These are phyloP conservation scores for Cricetomys ansorgei DNA, from an alignment of 2,113 vertebrate genomes.

Conservation along the genomic window DNA sequence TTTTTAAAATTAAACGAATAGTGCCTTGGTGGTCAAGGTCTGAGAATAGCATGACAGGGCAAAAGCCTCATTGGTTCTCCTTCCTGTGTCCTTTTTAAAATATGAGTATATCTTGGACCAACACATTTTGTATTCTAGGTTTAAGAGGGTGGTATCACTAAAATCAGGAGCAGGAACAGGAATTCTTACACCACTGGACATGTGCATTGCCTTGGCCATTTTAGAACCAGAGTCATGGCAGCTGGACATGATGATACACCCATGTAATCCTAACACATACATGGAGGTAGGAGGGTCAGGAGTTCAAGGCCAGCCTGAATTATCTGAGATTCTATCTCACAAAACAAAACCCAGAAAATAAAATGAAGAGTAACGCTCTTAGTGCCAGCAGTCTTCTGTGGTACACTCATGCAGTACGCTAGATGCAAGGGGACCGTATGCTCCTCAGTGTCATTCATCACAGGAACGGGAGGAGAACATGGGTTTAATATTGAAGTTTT, in stretches of 20 bases:
- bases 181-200: background rate
- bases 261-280: background rate
- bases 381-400: background rate
- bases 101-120: background rate
- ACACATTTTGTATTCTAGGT: background rate
- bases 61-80: background rate
- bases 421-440: background rate
- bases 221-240: background rate
- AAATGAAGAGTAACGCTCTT: background rate
- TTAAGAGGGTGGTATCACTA: background rate
- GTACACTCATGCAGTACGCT: background rate
- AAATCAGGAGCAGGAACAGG: background rate
- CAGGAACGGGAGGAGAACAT: slow-evolving; percentile 37
- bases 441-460: background rate
- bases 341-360: background rate
- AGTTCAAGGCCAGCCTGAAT: background rate
- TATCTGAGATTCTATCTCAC: background rate
- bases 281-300: background rate
- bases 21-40: background rate
- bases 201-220: background rate
- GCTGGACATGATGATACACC: too few species aligned
- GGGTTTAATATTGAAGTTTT: background rate
- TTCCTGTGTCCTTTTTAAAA: background rate
- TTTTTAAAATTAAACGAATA: background rate
- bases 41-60: background rate